Conservation (phyloP, 1,140 invertebrate genomes). For the Aphidius gifuensis region DNA sequence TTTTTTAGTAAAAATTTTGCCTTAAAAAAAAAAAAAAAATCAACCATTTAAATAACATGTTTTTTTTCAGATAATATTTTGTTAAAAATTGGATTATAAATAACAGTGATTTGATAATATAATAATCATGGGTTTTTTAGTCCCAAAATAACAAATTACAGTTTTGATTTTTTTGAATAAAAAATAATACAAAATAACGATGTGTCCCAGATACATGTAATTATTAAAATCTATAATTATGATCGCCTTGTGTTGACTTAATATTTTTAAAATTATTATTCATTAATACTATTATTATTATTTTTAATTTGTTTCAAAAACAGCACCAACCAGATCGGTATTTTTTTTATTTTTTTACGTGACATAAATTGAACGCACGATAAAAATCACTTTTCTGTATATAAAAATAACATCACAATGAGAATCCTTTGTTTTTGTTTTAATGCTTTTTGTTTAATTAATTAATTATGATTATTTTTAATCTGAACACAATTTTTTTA, state of each 20-base stretch:
- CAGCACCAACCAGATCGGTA: slow-evolving; percentile 16
- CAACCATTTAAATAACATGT: too few species aligned
- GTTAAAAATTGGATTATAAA: too few species aligned
- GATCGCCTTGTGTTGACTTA: neutral
- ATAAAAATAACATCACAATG: slow-evolving; percentile 22
- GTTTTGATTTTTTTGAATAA: too few species aligned
- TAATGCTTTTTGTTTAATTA: neutral
- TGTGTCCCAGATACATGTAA: too few species aligned
- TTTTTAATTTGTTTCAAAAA: slow-evolving; percentile 15
- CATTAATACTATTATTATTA: neutral
- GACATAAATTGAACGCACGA: neutral
- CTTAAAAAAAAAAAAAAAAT: too few species aligned
- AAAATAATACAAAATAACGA: too few species aligned
- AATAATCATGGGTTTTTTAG: too few species aligned
- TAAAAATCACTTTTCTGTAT: slow-evolving; percentile 11
- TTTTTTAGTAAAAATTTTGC: too few species aligned
- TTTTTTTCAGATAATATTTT: too few species aligned
- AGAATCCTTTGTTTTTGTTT: slow-evolving; percentile 8
- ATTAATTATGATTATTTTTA: neutral
- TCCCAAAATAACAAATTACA: too few species aligned
- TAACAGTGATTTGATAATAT: too few species aligned
- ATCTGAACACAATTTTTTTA: slow-evolving; percentile 1
- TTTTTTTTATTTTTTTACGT: neutral
- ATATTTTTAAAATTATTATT: neutral
- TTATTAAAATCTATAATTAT: too few species aligned